Conservation (phyloP, 2,113 vertebrate genomes). For the Oncorhynchus tshawytscha region DNA sequence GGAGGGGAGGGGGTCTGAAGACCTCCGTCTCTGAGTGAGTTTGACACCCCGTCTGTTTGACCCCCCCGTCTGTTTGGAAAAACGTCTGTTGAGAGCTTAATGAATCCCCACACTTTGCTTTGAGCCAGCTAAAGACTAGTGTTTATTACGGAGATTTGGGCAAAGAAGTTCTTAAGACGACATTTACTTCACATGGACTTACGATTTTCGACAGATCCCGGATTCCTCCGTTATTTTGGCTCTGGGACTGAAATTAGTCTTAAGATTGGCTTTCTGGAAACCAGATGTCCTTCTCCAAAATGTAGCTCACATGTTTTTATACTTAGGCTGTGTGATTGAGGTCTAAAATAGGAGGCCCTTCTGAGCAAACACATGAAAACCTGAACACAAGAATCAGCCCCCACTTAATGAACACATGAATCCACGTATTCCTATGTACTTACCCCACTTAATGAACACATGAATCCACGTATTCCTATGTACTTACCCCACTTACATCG, state of each 20-base stretch:
- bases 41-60: conserved; percentile 3
- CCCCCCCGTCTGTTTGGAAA: not conserved
- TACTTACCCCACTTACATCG: not conserved
- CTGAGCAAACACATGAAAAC: conserved; percentile 7
- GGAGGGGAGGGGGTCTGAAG: not conserved
- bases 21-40: not conserved
- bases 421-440: not conserved
- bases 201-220: conserved; percentile 31
- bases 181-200: conserved; percentile 36
- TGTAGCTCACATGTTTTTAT: conserved; percentile 11
- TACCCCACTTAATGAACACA: not conserved
- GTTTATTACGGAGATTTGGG: conserved; percentile 53
- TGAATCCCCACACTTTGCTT: conserved; percentile 22
- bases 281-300: conserved; percentile 34
- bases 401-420: conserved; percentile 5
- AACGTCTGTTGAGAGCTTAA: conserved; percentile 15
- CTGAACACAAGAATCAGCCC: not conserved
- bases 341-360: not conserved
- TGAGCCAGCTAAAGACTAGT: conserved; percentile 45
- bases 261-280: conserved; percentile 29
- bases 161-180: conserved; percentile 37
- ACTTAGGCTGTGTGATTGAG: conserved; percentile 8
- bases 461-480: conserved; percentile 1
- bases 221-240: conserved; percentile 48
- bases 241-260: conserved; percentile 18